phyloP scores from a whole-genome alignment of 2,113 vertebrate genomes.

The Trichomycterus rosablanca region DNA sequence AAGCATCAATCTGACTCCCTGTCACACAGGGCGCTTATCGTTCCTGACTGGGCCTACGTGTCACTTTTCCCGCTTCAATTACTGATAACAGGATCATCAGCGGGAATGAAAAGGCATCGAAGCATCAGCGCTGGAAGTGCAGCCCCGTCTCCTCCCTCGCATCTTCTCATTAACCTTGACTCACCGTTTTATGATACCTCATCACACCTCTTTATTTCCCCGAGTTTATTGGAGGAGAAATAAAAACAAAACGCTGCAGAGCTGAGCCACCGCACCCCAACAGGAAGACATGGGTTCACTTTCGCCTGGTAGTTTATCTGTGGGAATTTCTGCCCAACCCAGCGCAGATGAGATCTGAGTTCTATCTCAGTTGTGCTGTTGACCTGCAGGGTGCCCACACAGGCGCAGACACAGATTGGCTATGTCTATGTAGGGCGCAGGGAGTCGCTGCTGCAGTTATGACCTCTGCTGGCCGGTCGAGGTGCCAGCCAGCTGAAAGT shows the following conservation, averaged over 20 bases:
- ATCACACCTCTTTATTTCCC: background rate
- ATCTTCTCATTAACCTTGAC: slow-evolving; percentile 62
- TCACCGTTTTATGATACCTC: slow-evolving; percentile 42
- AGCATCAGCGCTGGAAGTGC: slow-evolving; percentile 35
- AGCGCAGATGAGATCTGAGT: no score
- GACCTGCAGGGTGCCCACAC: no score
- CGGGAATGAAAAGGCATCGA: slow-evolving; percentile 65
- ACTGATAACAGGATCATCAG: slow-evolving; percentile 67
- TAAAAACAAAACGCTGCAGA: slow-evolving; percentile 17
- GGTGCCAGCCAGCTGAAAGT: no score
- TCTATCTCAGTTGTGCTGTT: no score
- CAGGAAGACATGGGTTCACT: no score
- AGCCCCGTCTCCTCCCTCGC: slow-evolving; percentile 44
- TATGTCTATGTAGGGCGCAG: no score
- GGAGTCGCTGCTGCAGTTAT: no score
- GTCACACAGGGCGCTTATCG: slow-evolving; percentile 49
- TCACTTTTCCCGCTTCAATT: slow-evolving; percentile 55
- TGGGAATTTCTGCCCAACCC: no score
- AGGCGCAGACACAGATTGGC: no score
- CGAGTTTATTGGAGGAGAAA: background rate
- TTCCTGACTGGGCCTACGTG: slow-evolving; percentile 33
- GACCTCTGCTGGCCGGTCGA: no score
- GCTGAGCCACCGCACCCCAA: no score
- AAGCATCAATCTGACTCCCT: slow-evolving; percentile 49
- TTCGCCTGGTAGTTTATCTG: no score